These are phyloP conservation scores for Microcebus jonahi DNA, from an alignment of 2,113 vertebrate species.

Conservation along the genomic window DNA sequence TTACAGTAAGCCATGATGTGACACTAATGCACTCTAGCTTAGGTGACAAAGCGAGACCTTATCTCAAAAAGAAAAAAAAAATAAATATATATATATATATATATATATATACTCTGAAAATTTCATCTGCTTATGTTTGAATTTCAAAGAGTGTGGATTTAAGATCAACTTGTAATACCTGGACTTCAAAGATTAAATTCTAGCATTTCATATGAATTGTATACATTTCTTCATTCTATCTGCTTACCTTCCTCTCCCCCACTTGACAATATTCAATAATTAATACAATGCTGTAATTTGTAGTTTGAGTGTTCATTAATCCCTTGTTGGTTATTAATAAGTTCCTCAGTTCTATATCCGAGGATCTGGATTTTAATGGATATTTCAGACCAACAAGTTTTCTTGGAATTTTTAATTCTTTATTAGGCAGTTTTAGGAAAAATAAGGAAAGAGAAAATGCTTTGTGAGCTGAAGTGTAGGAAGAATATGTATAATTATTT, in stretches of 20 bases:
- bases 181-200: neutral
- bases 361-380: slow-evolving; percentile 5
- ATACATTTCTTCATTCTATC: neutral
- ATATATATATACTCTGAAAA: neutral
- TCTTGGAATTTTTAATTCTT: neutral
- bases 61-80: neutral
- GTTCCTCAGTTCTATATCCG: neutral
- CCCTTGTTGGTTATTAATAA: slow-evolving; percentile 7
- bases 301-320: neutral
- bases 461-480: neutral
- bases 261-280: neutral
- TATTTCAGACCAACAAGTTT: neutral
- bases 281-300: neutral
- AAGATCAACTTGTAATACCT: neutral
- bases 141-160: slow-evolving; percentile 24
- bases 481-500: neutral
- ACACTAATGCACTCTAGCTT: no score
- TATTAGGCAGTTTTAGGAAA: neutral
- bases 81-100: no score
- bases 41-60: no score
- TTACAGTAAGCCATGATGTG: no score
- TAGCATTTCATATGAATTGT: neutral
- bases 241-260: neutral
- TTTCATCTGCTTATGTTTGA: neutral
- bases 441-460: slow-evolving; percentile 3